phyloP scores from a whole-genome alignment of 2,888 invertebrate species.

The Stomorhina lunata region DNA sequence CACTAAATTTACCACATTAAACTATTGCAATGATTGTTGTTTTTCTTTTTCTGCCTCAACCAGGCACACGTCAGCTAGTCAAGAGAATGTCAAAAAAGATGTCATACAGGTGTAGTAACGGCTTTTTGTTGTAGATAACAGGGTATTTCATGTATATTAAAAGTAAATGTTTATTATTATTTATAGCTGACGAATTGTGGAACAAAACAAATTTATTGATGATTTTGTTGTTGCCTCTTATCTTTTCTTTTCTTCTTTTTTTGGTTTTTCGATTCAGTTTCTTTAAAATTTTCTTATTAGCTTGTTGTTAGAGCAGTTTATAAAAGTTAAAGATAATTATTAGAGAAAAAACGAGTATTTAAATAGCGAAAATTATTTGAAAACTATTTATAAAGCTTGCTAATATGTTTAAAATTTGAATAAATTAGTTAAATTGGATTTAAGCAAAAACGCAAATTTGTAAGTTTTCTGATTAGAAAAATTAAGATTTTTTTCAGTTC shows the following conservation, averaged over 20 bases:
- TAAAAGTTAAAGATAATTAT: background rate
- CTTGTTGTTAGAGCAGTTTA: background rate
- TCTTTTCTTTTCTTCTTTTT: background rate
- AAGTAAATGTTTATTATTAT: background rate
- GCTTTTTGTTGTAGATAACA: background rate
- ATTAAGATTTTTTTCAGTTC: background rate
- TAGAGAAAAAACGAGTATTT: background rate
- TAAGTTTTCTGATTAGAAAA: constrained; percentile 17
- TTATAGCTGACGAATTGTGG: constrained; percentile 30
- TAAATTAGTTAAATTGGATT: background rate
- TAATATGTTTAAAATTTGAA: background rate
- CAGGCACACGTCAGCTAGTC: constrained; percentile 72
- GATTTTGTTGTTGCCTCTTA: background rate
- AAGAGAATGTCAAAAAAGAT: constrained; percentile 59
- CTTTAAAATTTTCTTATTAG: constrained; percentile 5
- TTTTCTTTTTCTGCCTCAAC: constrained; percentile 13
- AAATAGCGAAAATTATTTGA: background rate
- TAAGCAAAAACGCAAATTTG: background rate
- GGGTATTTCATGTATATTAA: background rate
- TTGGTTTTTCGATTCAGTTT: too few relatives aligned
- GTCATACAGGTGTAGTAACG: constrained; percentile 36
- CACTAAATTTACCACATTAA: constrained; percentile 25
- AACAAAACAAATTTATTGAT: constrained; percentile 38
- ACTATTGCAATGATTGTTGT: constrained; percentile 25
- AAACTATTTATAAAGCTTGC: background rate